A percentile compares a stretch with the other conserved stretches of the same genome.
Evolutionary conservation across 2,888 invertebrate species (phyloP).

Genomic region (Tortrix viridana): DNA sequence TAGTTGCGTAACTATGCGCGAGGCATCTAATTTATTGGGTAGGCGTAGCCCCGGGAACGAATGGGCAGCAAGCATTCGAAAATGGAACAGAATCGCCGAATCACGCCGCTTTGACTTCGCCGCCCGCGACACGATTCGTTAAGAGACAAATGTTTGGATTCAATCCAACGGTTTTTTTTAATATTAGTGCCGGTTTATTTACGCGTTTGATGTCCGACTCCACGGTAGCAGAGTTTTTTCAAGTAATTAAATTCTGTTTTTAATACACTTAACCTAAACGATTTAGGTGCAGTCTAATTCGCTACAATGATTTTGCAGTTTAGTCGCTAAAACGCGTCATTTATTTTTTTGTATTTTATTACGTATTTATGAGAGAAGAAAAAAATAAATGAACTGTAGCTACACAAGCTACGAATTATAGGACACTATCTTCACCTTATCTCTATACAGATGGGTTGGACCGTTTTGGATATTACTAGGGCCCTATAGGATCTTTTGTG

Average conservation of each 20-base stretch:
- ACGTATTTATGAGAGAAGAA: background rate
- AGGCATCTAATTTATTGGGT: slow-evolving; percentile 82
- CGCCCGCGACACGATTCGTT: slow-evolving; percentile 82
- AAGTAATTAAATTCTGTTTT: slow-evolving; percentile 71
- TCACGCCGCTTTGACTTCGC: slow-evolving; percentile 78
- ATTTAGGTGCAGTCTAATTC: slow-evolving; percentile 46
- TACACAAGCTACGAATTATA: too few species aligned
- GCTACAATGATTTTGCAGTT: slow-evolving; percentile 37
- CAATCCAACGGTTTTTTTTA: slow-evolving; percentile 75
- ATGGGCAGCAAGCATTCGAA: slow-evolving; percentile 81
- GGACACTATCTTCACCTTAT: too few species aligned
- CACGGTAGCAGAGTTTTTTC: slow-evolving; percentile 68
- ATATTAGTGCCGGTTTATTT: slow-evolving; percentile 78
- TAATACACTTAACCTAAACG: slow-evolving; percentile 57
- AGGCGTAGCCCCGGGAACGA: slow-evolving; percentile 82
- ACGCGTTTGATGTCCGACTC: slow-evolving; percentile 66
- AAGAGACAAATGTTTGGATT: slow-evolving; percentile 83
- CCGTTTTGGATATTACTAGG: too few species aligned
- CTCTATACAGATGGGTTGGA: too few species aligned
- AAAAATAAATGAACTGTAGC: too few species aligned
- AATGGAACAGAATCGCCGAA: slow-evolving; percentile 78
- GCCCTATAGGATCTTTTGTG: too few species aligned
- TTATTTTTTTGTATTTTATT: background rate
- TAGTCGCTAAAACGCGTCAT: slow-evolving; percentile 15
- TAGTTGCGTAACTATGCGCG: slow-evolving; percentile 81